Base-by-base conservation (phyloP, 2,113 vertebrate species). In the Stomatorhinus ivindoensis region DNA sequence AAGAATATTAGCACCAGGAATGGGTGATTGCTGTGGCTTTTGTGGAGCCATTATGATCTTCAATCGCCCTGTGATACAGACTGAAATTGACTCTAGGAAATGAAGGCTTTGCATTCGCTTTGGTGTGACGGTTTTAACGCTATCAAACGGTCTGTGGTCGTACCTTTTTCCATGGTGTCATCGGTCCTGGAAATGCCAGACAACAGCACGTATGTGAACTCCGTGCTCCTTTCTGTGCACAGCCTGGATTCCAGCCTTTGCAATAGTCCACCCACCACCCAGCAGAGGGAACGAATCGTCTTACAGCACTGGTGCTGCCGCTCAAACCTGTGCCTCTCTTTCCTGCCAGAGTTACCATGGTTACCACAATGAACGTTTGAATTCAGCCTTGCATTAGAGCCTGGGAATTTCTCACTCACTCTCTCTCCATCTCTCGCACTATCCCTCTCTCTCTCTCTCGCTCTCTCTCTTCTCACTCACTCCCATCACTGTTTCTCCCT, bases 321-420 rank as follows among this genome's bases (percentile, higher is more conserved):
- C 87, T 48, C 42, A 24, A 93, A 94, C 93, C 94, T 92, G 46
- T 93, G 93, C 92, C 94, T 35, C 93, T 95, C 93, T 95, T 95
- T 95, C 93, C 95, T 94, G 93, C 94, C 95, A 93, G 92, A 90
- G 96, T 96, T 96, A 91, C 95, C 95, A 96, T 96, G 95, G 95
- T 93, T 94, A 96, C 96, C 93, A 94, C 94, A 93, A 94, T 95
- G 93, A 95, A 96, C 93, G 94, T 96, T 95, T 95, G 95, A 95
- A 96, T 96, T 94, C 94, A 94, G 95, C 94, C 95, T 95, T 95
- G 93, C 93, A 95, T 94, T 96, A 93, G 93, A 93, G 95, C 93
- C 93, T 93, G 92, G 92, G 93, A 94, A 92, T 93, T 89, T 92
- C 91, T 90, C 86, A 91, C 89, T 90, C 69, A 88, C 87, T 91